A percentile compares a stretch with the other conserved stretches of the same genome.
phyloP scores from a whole-genome alignment of 2,888 invertebrate species.

The Gisinianus flammeolus region DNA sequence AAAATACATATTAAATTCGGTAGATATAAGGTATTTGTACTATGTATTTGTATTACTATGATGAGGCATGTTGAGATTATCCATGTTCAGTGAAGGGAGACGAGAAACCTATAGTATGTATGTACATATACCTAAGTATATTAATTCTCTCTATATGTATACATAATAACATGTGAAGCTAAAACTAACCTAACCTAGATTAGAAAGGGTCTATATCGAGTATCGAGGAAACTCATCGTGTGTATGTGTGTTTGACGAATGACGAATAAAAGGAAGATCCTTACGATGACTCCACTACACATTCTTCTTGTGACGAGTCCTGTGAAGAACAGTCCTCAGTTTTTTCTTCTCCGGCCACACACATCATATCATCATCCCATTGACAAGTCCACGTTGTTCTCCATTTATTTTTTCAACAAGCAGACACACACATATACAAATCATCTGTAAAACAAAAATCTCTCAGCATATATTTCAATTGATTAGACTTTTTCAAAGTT shows the following conservation, averaged over 20 bases:
- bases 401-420: background rate
- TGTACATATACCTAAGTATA: background rate
- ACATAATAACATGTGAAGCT: background rate
- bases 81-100: background rate
- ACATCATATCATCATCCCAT: background rate
- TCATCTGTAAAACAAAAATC: background rate
- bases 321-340: background rate
- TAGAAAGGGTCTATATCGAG: background rate
- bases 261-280: background rate
- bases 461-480: background rate
- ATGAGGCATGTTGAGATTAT: background rate
- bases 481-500: background rate
- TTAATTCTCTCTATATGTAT: background rate
- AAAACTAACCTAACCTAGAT: conserved; percentile 26
- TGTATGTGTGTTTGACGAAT: background rate
- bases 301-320: background rate
- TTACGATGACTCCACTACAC: background rate
- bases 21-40: background rate
- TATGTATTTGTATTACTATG: background rate
- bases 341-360: background rate
- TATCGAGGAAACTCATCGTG: background rate
- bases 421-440: background rate
- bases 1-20: background rate
- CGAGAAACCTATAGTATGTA: background rate
- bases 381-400: background rate